Evolutionary conservation across 2,797 vertebrate species (phyloP).

Genomic region (Psittacula echo): DNA sequence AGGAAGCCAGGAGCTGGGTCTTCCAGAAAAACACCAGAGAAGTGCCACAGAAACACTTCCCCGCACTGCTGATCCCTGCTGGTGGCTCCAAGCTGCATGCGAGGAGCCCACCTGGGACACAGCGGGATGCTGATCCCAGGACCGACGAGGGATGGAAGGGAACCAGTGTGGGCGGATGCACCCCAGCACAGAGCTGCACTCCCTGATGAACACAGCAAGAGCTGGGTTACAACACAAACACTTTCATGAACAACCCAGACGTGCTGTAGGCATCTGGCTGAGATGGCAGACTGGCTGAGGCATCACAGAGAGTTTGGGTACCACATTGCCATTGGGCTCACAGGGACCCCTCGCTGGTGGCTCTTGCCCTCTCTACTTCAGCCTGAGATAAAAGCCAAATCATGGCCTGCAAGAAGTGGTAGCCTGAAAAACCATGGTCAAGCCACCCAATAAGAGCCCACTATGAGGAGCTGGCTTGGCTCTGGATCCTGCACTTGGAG

Average conservation of each 20-base stretch:
- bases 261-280: neutral
- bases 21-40: neutral
- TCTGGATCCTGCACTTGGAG: rapidly evolving
- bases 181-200: neutral
- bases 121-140: neutral
- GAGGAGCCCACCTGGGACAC: neutral
- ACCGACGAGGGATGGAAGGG: neutral
- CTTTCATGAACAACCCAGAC: rapidly evolving
- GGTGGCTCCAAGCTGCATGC: neutral
- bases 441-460: rapidly evolving
- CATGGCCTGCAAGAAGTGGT: neutral
- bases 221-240: neutral
- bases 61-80: rapidly evolving
- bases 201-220: neutral
- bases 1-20: neutral
- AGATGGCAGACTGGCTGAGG: neutral
- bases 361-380: too few species aligned
- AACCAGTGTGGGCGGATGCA: rapidly evolving
- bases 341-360: neutral
- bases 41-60: rapidly evolving
- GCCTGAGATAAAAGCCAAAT: neutral
- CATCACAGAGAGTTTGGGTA: neutral
- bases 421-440: neutral
- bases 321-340: rapidly evolving
- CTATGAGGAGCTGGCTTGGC: neutral